phyloP scores from a whole-genome alignment of 2,888 invertebrate species.

The Gnatocerus cornutus region DNA sequence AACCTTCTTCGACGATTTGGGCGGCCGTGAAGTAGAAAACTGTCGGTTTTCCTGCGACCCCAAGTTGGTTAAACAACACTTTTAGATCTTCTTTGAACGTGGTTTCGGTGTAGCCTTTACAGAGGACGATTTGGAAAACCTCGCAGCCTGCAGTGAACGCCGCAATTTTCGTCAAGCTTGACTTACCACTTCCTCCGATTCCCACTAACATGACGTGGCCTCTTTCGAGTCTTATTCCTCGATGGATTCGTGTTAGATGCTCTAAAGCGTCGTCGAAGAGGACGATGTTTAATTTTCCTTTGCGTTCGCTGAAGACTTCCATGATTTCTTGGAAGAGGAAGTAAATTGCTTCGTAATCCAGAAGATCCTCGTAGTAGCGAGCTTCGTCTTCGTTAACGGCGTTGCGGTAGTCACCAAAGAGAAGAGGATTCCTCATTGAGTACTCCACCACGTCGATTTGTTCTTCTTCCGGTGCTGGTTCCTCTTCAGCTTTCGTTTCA shows the following conservation, averaged over 20 bases:
- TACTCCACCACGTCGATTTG: slow-evolving; percentile 76
- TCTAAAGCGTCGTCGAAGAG: slow-evolving; percentile 94
- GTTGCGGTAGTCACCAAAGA: slow-evolving; percentile 92
- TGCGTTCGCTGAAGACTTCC: slow-evolving; percentile 87
- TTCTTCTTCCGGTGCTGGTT: slow-evolving; percentile 68
- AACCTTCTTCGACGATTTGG: slow-evolving; percentile 87
- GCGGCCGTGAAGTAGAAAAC: slow-evolving; percentile 90
- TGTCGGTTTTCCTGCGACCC: slow-evolving; percentile 84
- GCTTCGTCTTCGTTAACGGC: slow-evolving; percentile 86
- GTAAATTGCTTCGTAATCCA: slow-evolving; percentile 93
- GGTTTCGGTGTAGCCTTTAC: slow-evolving; percentile 89
- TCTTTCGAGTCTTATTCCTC: slow-evolving; percentile 86
- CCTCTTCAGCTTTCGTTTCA: slow-evolving; percentile 51
- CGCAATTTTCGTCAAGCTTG: slow-evolving; percentile 85
- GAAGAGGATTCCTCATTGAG: slow-evolving; percentile 84
- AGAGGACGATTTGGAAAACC: slow-evolving; percentile 86
- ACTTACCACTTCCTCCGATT: slow-evolving; percentile 93
- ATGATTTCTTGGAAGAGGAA: slow-evolving; percentile 92
- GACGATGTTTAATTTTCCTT: slow-evolving; percentile 84
- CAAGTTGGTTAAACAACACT: slow-evolving; percentile 82
- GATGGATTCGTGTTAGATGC: slow-evolving; percentile 90
- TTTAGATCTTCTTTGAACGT: slow-evolving; percentile 92
- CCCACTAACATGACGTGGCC: slow-evolving; percentile 92
- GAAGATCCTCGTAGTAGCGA: slow-evolving; percentile 89
- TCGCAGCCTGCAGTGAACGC: slow-evolving; percentile 89